phyloP scores from a whole-genome alignment of 2,797 vertebrate species.

The Bradypus variegatus region DNA sequence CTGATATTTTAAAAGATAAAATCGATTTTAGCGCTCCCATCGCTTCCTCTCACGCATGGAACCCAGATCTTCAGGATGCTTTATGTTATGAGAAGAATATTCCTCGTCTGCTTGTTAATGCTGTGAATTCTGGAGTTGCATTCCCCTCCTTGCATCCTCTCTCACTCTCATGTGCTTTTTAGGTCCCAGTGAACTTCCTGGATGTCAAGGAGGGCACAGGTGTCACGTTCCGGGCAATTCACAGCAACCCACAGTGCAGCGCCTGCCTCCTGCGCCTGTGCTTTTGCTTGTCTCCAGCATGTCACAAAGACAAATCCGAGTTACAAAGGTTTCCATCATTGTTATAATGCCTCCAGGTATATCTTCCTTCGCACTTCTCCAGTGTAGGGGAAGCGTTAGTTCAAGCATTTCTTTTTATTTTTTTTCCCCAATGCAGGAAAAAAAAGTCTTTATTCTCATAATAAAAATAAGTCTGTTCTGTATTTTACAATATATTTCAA shows the following conservation, averaged over 20 bases:
- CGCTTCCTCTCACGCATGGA: constrained; percentile 58
- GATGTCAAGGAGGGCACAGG: constrained; percentile 47
- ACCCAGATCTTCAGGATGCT: constrained; percentile 59
- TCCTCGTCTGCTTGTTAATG: constrained; percentile 38
- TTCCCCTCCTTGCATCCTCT: constrained; percentile 54
- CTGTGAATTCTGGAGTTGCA: constrained; percentile 53
- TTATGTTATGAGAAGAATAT: constrained; percentile 57
- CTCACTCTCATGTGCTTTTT: constrained; percentile 54
- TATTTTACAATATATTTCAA: constrained; percentile 99
- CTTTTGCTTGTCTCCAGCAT: constrained; percentile 67
- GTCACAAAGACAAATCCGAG: constrained; percentile 62
- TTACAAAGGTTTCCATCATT: constrained; percentile 55
- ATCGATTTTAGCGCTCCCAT: constrained; percentile 65
- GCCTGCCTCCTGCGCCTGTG: constrained; percentile 51
- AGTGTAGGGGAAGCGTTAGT: constrained; percentile 72
- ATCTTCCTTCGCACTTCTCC: constrained; percentile 68
- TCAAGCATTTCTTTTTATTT: constrained; percentile 71
- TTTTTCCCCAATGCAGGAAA: constrained; percentile 76
- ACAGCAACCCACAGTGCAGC: constrained; percentile 35
- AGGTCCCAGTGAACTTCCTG: constrained; percentile 43
- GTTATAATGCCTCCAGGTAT: constrained; percentile 58
- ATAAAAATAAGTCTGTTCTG: constrained; percentile 99
- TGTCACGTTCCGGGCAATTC: constrained; percentile 39
- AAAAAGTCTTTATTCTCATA: constrained; percentile 88
- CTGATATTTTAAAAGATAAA: constrained; percentile 69